phyloP scores from a whole-genome alignment of 2,888 invertebrate species.

The Smittia sp. region DNA sequence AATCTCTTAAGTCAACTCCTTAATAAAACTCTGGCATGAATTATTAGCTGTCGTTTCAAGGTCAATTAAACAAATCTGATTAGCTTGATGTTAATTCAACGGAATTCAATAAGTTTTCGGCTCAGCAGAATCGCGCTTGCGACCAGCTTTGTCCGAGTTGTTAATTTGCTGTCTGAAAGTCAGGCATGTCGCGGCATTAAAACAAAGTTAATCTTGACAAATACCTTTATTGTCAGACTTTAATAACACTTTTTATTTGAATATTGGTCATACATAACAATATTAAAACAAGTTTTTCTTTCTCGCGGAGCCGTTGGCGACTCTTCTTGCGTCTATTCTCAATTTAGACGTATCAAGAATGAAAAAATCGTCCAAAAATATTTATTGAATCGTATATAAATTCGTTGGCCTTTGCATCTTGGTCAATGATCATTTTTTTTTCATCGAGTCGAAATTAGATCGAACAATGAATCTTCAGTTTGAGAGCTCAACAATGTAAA shows the following conservation, averaged over 20 bases:
- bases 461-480: slow-evolving; percentile 11
- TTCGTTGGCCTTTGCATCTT: slow-evolving; percentile 36
- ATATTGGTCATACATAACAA: slow-evolving; percentile 22
- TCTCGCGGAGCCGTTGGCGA: neutral
- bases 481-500: neutral
- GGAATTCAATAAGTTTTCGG: neutral
- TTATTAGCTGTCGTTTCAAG: slow-evolving; percentile 11
- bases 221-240: slow-evolving; percentile 41
- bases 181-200: slow-evolving; percentile 20
- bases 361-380: slow-evolving; percentile 8
- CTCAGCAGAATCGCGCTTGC: neutral
- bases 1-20: neutral
- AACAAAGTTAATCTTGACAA: slow-evolving; percentile 41
- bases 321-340: neutral
- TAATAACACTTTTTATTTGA: slow-evolving; percentile 30
- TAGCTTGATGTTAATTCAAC: slow-evolving; percentile 2
- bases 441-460: neutral
- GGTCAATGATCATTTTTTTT: slow-evolving; percentile 12
- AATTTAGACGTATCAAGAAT: slow-evolving; percentile 11
- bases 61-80: slow-evolving; percentile 25
- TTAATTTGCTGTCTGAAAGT: slow-evolving; percentile 18
- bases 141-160: neutral
- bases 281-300: slow-evolving; percentile 30
- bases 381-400: neutral
- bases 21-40: neutral